Base-by-base conservation (phyloP, 1,140 invertebrate genomes). In the Choristoneura fumiferana region DNA sequence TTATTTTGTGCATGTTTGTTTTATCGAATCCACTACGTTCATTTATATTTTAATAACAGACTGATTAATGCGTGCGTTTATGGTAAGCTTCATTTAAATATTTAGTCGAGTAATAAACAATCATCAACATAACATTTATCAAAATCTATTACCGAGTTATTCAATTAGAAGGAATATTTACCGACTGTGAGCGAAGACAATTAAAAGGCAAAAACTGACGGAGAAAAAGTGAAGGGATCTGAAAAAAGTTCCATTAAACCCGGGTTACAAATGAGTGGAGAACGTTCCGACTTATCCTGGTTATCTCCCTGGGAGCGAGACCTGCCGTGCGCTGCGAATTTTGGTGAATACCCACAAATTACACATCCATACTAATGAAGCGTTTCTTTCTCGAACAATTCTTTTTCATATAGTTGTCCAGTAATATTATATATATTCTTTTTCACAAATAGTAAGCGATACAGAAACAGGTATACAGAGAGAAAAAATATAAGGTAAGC, bases 191-290 rank as follows among this genome's bases (percentile, higher is more conserved):
- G 58, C 57, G 56, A 70, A 65, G 62, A 77, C 70, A 74, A 80
- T 76, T 78, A 69, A 78, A 72, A 69, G 65, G 66, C 60, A 73
- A 75, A 75, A 71, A 78, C 61, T 76, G 73, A 76, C 71, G 65
- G 57, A 57, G 71, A 81, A 78, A 81, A 83, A 83, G 78, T 73
- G 71, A 77, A 72, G 65, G 74, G 69, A 67, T 73, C 65, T 58
- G 59, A 69, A 78, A 78, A 82, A 84, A 84, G 69, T 76, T 77
- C 74, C 78, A 76, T 82, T 77, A 80, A 77, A 67, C 57, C 72
- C 54, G 63, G 65, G 77, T 80, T 80, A 85, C 80, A 85, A 85
- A 85, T 83, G 82, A 74, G 78, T 67, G 67, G 67, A 68, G 76
- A 76, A 74, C 68, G 66, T 53, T 29, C 59, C 43, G 37, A 58